phyloP scores from a whole-genome alignment of 1,140 invertebrate genomes.

The Potamilus streckersoni region DNA sequence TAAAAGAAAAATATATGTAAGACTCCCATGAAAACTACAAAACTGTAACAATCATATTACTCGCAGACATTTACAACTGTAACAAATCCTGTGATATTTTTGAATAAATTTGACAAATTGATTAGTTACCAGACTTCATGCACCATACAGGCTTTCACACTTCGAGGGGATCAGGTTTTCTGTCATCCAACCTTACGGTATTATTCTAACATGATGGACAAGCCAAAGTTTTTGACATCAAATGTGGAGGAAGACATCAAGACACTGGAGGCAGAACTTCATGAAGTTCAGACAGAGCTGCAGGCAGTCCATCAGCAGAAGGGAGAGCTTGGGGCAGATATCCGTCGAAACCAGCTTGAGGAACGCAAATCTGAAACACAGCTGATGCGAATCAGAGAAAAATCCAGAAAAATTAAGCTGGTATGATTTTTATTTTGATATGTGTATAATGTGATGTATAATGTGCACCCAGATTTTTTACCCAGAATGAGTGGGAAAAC shows the following conservation, averaged over 20 bases:
- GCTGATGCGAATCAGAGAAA: constrained; percentile 54
- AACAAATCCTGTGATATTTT: no score
- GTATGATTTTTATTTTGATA: constrained; percentile 1
- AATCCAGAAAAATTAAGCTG: constrained; percentile 35
- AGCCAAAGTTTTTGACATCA: constrained; percentile 51
- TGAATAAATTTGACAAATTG: no score
- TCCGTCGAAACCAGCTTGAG: constrained; percentile 44
- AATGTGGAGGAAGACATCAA: constrained; percentile 62
- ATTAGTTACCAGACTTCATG: neutral
- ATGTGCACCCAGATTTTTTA: neutral
- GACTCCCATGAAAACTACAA: no score
- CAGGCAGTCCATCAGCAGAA: constrained; percentile 28
- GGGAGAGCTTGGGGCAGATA: constrained; percentile 28
- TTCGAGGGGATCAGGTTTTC: constrained; percentile 62
- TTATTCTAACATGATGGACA: constrained; percentile 55
- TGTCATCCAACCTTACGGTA: constrained; percentile 60
- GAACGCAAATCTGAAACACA: constrained; percentile 50
- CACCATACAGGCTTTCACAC: constrained; percentile 59
- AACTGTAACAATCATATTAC: no score
- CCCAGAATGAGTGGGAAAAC: neutral
- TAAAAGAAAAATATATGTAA: no score
- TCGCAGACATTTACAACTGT: no score
- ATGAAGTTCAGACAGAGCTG: constrained; percentile 28
- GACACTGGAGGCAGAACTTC: constrained; percentile 36
- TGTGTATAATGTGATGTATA: no score